Percentiles rank a stretch among this genome's conserved stretches.
These are phyloP conservation scores for Anoplopoma fimbria DNA, from an alignment of 2,113 vertebrate species.

Conservation along the genomic window DNA sequence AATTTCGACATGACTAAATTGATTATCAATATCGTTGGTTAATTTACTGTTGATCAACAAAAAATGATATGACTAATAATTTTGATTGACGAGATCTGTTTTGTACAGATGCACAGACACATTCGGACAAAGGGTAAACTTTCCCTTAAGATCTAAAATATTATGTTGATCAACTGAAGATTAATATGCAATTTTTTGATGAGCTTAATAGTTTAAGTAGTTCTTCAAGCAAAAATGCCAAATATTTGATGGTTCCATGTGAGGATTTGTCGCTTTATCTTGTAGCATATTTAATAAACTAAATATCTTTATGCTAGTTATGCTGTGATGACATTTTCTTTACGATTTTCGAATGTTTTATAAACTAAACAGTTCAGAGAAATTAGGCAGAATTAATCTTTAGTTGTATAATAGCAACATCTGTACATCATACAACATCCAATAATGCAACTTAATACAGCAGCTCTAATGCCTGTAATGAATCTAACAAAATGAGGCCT, in stretches of 20 bases:
- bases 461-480: not conserved
- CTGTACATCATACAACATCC: not conserved
- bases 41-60: not conserved
- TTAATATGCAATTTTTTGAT: not conserved
- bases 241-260: not conserved
- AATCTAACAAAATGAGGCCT: not conserved
- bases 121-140: not conserved
- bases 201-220: not conserved
- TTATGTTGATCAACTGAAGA: not conserved
- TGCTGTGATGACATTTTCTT: not conserved
- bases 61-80: not conserved
- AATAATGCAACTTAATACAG: not conserved
- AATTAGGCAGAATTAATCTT: not conserved
- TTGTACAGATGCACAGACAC: not conserved
- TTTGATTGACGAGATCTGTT: not conserved
- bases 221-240: not conserved
- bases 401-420: too few relatives aligned
- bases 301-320: not conserved
- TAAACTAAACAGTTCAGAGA: not conserved
- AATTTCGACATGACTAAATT: not conserved
- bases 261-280: not conserved
- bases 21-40: not conserved
- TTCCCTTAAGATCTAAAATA: not conserved
- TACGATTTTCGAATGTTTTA: not conserved
- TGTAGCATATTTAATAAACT: not conserved